A percentile compares a stretch with the other conserved stretches of the same genome.
Evolutionary conservation across 2,113 vertebrate genomes (phyloP).

Genomic region (Caranx ignobilis): DNA sequence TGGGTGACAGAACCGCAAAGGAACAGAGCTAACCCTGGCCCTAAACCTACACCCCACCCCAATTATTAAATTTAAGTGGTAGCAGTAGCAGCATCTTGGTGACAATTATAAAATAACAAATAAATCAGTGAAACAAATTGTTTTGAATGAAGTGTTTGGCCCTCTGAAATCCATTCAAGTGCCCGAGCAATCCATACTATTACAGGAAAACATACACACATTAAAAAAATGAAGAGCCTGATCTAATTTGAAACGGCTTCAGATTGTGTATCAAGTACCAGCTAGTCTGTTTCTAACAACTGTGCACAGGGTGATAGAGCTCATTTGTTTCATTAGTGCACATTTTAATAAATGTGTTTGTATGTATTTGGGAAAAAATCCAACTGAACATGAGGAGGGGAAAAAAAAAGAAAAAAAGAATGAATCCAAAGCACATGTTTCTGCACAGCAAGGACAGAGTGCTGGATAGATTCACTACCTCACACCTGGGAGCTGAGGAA

Average conservation of each 20-base stretch:
- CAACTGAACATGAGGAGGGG: background rate
- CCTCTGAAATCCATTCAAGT: background rate
- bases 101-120: background rate
- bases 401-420: background rate
- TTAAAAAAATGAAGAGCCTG: slow-evolving; percentile 7
- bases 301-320: background rate
- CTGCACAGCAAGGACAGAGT: slow-evolving; percentile 31
- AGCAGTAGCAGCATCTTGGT: background rate
- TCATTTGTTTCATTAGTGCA: slow-evolving; percentile 4
- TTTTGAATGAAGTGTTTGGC: slow-evolving; percentile 13
- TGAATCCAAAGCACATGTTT: slow-evolving; percentile 45
- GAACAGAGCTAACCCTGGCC: background rate
- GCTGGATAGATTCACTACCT: slow-evolving; percentile 22
- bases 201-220: slow-evolving; percentile 10
- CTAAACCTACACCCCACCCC: no score
- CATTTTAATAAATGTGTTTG: background rate
- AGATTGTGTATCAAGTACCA: slow-evolving; percentile 6
- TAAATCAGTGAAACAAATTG: slow-evolving; percentile 14
- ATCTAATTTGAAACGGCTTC: slow-evolving; percentile 17
- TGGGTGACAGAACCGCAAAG: background rate
- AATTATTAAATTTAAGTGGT: background rate
- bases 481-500: slow-evolving; percentile 16
- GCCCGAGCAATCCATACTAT: background rate
- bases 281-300: slow-evolving; percentile 20
- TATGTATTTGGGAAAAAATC: slow-evolving; percentile 13